These are phyloP conservation scores for Macrobrachium nipponense DNA, from an alignment of 1,140 invertebrate genomes.

Conservation along the genomic window DNA sequence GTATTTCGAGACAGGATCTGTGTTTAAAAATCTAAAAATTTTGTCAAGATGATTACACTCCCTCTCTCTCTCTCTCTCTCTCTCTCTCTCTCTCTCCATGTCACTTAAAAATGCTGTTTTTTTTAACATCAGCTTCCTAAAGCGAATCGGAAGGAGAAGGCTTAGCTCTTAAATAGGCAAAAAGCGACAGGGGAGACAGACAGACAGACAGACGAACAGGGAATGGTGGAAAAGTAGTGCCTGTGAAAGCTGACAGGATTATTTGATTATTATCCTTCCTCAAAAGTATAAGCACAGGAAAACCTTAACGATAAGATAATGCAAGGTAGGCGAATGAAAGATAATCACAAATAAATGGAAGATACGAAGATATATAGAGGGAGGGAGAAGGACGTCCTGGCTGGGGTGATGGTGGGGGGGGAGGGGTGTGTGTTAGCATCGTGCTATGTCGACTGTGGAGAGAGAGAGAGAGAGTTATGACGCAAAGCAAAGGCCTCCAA, in stretches of 20 bases:
- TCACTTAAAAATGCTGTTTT: not conserved
- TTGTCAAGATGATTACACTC: too few relatives aligned
- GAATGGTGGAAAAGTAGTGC: not conserved
- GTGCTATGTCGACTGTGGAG: not conserved
- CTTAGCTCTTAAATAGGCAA: too few relatives aligned
- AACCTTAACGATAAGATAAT: not conserved
- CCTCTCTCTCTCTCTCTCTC: not conserved
- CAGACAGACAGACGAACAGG: not conserved
- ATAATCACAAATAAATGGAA: not conserved
- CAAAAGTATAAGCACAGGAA: not conserved
- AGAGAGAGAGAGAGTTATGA: not conserved
- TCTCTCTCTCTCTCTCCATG: constrained; percentile 7
- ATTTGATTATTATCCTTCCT: too few relatives aligned
- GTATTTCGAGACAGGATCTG: too few relatives aligned
- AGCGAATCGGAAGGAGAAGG: too few relatives aligned
- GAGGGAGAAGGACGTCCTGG: not conserved
- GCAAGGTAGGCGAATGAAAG: not conserved
- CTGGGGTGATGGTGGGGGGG: not conserved
- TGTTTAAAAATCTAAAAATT: too few relatives aligned
- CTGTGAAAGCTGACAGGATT: not conserved
- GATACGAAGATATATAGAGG: not conserved
- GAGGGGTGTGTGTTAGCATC: not conserved
- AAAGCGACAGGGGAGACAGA: not conserved
- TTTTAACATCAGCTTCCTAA: too few relatives aligned
- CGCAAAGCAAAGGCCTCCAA: constrained; percentile 23